Evolutionary conservation across 2,797 vertebrate genomes (phyloP).

Genomic region (Todus mexicanus): DNA sequence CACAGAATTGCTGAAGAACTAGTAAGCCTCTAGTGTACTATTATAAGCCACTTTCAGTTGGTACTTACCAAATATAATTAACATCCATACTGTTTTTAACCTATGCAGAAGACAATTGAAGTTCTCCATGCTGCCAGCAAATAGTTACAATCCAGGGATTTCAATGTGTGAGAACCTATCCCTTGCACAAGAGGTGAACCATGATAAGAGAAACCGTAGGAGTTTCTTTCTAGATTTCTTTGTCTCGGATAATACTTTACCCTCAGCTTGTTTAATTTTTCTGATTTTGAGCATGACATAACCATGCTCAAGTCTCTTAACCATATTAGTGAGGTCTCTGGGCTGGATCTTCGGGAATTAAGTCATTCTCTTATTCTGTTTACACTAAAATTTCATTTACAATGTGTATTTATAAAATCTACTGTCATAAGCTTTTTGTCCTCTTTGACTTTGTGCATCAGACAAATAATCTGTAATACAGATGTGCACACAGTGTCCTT

Average conservation of each 20-base stretch:
- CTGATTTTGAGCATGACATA: background rate
- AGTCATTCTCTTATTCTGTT: background rate
- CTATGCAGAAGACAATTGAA: background rate
- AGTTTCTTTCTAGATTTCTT: background rate
- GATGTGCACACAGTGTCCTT: background rate
- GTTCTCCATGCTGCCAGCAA: background rate
- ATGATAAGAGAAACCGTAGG: background rate
- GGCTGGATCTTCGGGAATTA: background rate
- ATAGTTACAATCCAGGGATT: background rate
- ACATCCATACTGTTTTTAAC: background rate
- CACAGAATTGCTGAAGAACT: background rate
- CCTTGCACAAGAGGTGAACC: background rate
- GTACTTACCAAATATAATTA: background rate
- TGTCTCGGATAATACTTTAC: background rate
- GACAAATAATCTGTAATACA: background rate
- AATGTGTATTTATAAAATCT: background rate
- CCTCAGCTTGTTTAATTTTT: background rate
- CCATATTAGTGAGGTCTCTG: background rate
- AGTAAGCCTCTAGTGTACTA: background rate
- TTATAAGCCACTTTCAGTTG: background rate
- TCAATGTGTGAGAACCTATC: background rate
- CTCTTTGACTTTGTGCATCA: background rate
- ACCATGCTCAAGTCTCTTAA: background rate
- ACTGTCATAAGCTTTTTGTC: background rate
- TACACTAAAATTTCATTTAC: background rate